A percentile compares a stretch with the other conserved stretches of the same genome.
These are phyloP conservation scores for Meloidogyne exigua DNA, from an alignment of 1,140 invertebrate species.

Conservation along the genomic window DNA sequence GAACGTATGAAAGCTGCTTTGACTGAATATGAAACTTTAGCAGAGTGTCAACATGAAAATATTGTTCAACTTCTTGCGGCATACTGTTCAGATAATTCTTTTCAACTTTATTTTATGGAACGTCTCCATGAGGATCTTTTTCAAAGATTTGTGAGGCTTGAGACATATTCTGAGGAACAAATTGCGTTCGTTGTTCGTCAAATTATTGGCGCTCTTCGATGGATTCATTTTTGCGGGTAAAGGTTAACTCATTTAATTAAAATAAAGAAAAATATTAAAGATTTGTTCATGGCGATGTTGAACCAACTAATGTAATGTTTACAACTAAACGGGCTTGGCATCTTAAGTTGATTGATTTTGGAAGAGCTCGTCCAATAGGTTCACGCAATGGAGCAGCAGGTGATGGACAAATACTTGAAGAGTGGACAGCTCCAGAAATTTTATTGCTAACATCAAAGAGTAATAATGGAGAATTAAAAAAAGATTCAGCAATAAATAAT, in stretches of 20 bases:
- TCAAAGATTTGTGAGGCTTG: constrained; percentile 55
- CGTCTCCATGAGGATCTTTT: constrained; percentile 61
- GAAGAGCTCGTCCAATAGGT: constrained; percentile 67
- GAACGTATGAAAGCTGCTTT: constrained; percentile 30
- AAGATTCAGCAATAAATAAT: constrained; percentile 65
- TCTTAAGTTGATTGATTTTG: constrained; percentile 77
- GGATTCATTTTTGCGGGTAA: constrained; percentile 61
- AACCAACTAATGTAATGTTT: constrained; percentile 95
- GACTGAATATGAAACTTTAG: constrained; percentile 52
- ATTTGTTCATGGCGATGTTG: constrained; percentile 87
- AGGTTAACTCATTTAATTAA: background rate
- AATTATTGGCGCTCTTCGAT: constrained; percentile 56
- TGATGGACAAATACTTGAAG: constrained; percentile 34
- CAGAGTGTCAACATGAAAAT: constrained; percentile 58
- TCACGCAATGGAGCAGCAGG: constrained; percentile 66
- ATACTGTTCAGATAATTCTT: constrained; percentile 28
- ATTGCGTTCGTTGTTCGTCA: constrained; percentile 60
- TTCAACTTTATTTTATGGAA: constrained; percentile 58
- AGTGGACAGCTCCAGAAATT: constrained; percentile 80
- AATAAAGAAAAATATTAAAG: constrained; percentile 67
- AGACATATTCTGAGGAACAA: constrained; percentile 62
- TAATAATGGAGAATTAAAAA: background rate
- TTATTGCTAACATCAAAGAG: constrained; percentile 64
- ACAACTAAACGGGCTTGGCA: constrained; percentile 75
- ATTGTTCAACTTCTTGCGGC: constrained; percentile 55